Evolutionary conservation across 2,888 invertebrate species (phyloP), one percentile per base, ranked within the genome.

Genomic region (Amiota minor): DNA sequence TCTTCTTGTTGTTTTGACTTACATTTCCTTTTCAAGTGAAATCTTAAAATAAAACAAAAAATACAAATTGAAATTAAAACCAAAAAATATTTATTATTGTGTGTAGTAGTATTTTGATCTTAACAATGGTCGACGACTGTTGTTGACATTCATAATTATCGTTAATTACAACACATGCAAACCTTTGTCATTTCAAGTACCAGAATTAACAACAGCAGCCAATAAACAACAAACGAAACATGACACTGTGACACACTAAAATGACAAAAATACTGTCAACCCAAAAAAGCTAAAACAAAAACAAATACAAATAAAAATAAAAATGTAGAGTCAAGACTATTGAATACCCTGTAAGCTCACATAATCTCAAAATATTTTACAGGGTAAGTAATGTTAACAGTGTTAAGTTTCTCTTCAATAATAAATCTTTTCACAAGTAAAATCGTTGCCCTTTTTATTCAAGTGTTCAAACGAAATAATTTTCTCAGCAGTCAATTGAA

Each of bases 21-120:
- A 83, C 85, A 85, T 83, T 83, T 83, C 83, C 83, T 85, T 84
- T 84, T 69, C 76, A 71, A 62, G 64, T 84, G 81, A 85, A 85
- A 82, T 81, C 79, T 80, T 81, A 81, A 46, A 6, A 47, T 9
- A 46, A 14, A 46, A 14, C 16, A 45, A 16, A 62, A 45, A 35
- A 23, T 46, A 46, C 23, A 16, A 62, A n/a, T n/a, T n/a, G 45
- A 4, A n/a, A 46, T 64, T 64, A 14, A 16, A 53, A 1, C n/a
- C 14, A 53, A 53, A 53, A 53, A 14, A 2, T 16, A 53, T 53
- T 14, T 14, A 53, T 14, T 53, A 53, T n/a, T 35, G 35, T 35
- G 6, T 35, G 35, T 35, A 23, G 10, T 16, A 9, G 53, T 53
- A 53, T 53, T 9, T n/a, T 16, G 16, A n/a, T 14, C 16, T 16